Evolutionary conservation across 2,888 invertebrate species (phyloP), one percentile per base, ranked within the genome.

Genomic region (Graphium colonna): DNA sequence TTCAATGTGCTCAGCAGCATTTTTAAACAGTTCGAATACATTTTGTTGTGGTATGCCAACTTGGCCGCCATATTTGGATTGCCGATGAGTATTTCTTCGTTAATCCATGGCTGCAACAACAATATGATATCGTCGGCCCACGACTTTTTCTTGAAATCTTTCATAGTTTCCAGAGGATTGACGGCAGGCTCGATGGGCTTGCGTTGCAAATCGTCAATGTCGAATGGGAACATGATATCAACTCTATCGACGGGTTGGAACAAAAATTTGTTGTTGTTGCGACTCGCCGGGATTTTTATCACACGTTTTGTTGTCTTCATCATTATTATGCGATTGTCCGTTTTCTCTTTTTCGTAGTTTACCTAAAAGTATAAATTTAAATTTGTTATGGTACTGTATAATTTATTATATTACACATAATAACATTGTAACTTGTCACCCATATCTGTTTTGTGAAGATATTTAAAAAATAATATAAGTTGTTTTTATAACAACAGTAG

Each of bases 291-390:
- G 49, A 94, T 90, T 75, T 94, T 93, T 40, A 95, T 92, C 2
- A 94, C 91, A n/a, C 95, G 90, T 71, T 92, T 94, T 0, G 93
- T 93, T 7, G 93, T 94, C 71, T 94, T 94, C 74, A 94, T 91
- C 76, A 94, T 90, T 17, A 94, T 91, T 8, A 94, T 91, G 44
- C 92, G 91, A 49, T 91, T 87, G 21, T 83, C 89, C 45, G 85
- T 87, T 61, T 91, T 87, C 49, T 92, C 92, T 57, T 92, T 92
- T 15, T 91, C 91, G 41, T 87, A 82, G 60, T 83, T 84, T 2
- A 90, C 91, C 73, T 94, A 75, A n/a, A n/a, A n/a, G n/a, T n/a
- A n/a, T n/a, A n/a, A n/a, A n/a, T n/a, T n/a, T n/a, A n/a, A n/a
- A n/a, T n/a, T n/a, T n/a, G n/a, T n/a, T n/a, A n/a, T n/a, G n/a